Evolutionary conservation across 2,888 invertebrate genomes (phyloP).

Genomic region (Eupithecia vulgata): DNA sequence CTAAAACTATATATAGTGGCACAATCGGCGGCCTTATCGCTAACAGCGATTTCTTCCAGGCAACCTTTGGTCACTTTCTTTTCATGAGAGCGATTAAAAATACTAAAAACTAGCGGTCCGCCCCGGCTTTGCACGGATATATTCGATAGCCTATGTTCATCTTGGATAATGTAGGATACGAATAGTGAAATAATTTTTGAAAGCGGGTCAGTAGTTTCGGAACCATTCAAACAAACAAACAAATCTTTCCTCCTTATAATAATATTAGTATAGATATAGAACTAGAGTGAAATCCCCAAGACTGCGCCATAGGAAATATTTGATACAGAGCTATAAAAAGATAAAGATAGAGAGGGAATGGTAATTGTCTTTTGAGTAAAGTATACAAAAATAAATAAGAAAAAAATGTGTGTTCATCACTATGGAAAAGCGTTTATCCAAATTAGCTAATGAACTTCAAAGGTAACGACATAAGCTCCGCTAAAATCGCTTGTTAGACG

Average conservation of each 20-base stretch:
- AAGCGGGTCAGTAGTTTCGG: too few relatives aligned
- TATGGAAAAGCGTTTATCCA: neutral
- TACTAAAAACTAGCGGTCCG: too few relatives aligned
- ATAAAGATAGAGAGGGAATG: neutral
- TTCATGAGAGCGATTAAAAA: neutral
- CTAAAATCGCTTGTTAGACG: conserved; percentile 12
- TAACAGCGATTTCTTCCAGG: too few relatives aligned
- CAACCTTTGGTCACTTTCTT: neutral
- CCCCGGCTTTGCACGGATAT: too few relatives aligned
- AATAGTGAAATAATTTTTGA: too few relatives aligned
- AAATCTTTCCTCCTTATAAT: too few relatives aligned
- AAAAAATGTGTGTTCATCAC: neutral
- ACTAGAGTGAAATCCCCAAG: neutral
- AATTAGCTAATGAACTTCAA: conserved; percentile 5
- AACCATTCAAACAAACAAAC: too few relatives aligned
- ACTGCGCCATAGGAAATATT: neutral
- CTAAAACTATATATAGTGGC: too few relatives aligned
- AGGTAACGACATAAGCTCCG: conserved; percentile 11
- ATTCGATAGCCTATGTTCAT: too few relatives aligned
- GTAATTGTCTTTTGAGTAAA: neutral
- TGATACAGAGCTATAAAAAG: neutral
- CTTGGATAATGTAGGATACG: too few relatives aligned
- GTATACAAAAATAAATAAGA: neutral
- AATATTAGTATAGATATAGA: neutral
- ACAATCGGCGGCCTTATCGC: too few relatives aligned